Percentiles rank a stretch among this genome's conserved stretches.
These are phyloP conservation scores for Rhodinocichla rosea DNA, from an alignment of 2,113 vertebrate species.

Conservation along the genomic window DNA sequence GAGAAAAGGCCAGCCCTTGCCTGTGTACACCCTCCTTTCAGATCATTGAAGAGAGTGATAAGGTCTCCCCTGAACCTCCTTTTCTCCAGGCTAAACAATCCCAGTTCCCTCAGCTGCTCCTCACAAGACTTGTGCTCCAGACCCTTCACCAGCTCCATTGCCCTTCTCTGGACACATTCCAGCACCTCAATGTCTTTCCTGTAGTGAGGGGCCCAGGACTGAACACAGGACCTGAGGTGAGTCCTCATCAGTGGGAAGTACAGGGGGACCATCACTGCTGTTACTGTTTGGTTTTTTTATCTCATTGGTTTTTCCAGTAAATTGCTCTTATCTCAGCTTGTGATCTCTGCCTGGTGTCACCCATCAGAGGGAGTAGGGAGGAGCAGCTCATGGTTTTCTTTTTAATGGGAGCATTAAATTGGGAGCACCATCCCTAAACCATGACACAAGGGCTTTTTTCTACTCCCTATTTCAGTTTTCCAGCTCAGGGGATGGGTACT, in stretches of 20 bases:
- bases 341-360: not conserved
- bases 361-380: not conserved
- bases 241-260: not conserved
- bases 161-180: accelerated
- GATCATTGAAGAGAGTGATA: not conserved
- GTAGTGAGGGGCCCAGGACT: not conserved
- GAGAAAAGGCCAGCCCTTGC: not conserved
- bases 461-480: not conserved
- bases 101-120: not conserved
- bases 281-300: not conserved
- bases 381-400: not conserved
- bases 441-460: not conserved
- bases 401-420: not conserved
- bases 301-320: not conserved
- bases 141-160: not conserved
- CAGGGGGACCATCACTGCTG: not conserved
- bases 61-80: not conserved
- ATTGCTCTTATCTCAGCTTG: not conserved
- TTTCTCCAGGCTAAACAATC: not conserved
- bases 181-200: not conserved
- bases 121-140: not conserved
- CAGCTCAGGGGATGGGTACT: not conserved
- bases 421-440: not conserved
- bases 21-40: not conserved
- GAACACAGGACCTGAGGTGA: not conserved